Evolutionary conservation across 2,888 invertebrate species (phyloP).

Genomic region (Morpho achilles): DNA sequence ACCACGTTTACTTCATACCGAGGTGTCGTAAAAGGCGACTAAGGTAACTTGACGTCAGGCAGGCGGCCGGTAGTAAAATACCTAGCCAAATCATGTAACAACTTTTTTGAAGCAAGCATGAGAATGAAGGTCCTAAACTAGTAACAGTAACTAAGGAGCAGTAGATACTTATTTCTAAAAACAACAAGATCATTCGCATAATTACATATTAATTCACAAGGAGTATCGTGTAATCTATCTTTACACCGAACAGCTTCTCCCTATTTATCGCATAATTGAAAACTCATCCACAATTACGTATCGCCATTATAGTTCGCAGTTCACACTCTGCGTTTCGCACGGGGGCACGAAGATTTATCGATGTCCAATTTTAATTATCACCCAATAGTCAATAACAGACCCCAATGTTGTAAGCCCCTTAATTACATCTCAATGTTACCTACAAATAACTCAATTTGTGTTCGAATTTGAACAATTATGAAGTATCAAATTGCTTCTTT

Average conservation of each 20-base stretch:
- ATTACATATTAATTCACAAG: background rate
- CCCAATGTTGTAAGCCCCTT: slow-evolving; percentile 10
- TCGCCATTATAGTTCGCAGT: slow-evolving; percentile 41
- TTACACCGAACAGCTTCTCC: slow-evolving; percentile 4
- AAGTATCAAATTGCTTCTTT: background rate
- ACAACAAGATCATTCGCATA: slow-evolving; percentile 3
- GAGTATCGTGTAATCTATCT: slow-evolving; percentile 5
- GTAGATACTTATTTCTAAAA: too few species aligned
- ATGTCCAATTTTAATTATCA: slow-evolving; percentile 61
- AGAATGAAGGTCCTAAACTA: too few species aligned
- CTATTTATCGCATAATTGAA: slow-evolving; percentile 25
- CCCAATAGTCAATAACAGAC: slow-evolving; percentile 46
- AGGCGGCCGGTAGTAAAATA: too few species aligned
- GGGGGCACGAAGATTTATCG: slow-evolving; percentile 62
- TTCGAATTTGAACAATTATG: background rate
- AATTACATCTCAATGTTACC: slow-evolving; percentile 29
- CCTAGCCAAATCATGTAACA: too few species aligned
- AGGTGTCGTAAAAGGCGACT: too few species aligned
- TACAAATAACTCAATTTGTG: slow-evolving; percentile 18
- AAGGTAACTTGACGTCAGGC: too few species aligned
- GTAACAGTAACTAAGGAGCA: too few species aligned
- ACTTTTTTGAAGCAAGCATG: too few species aligned
- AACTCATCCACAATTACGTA: slow-evolving; percentile 48
- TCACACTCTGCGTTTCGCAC: slow-evolving; percentile 59
- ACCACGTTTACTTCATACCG: too few species aligned